phyloP scores from a whole-genome alignment of 2,888 invertebrate species.

The Melanargia galathea region DNA sequence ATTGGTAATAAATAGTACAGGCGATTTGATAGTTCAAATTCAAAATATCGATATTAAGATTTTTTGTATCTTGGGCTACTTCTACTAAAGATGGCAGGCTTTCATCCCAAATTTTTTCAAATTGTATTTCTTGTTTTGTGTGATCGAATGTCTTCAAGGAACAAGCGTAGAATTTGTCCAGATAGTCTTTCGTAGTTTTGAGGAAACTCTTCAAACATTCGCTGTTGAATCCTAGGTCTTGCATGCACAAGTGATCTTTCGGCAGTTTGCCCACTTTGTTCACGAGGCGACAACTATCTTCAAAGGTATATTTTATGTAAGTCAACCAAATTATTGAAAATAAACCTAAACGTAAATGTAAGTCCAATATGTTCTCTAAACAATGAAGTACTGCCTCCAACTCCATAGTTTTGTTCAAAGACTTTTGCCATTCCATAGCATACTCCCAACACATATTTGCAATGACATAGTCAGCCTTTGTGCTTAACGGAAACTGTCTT shows the following conservation, averaged over 20 bases:
- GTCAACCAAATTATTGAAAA: constrained; percentile 94
- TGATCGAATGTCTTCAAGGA: constrained; percentile 61
- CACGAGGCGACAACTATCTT: constrained; percentile 87
- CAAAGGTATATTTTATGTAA: constrained; percentile 91
- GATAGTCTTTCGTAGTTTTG: constrained; percentile 70
- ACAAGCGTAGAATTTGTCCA: constrained; percentile 71
- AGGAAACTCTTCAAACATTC: constrained; percentile 81
- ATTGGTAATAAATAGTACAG: constrained; percentile 89
- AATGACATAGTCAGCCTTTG: constrained; percentile 89
- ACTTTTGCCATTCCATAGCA: constrained; percentile 92
- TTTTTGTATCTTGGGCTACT: constrained; percentile 89
- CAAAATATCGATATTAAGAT: constrained; percentile 88
- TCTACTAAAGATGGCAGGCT: constrained; percentile 87
- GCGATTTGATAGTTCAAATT: constrained; percentile 91
- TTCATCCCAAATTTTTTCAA: constrained; percentile 86
- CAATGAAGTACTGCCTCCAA: constrained; percentile 88
- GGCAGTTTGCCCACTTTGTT: constrained; percentile 93
- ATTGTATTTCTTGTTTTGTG: constrained; percentile 70
- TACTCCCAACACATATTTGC: constrained; percentile 97
- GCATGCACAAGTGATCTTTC: constrained; percentile 90
- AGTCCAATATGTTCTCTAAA: constrained; percentile 84
- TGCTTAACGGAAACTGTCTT: constrained; percentile 92
- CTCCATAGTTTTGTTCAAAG: constrained; percentile 84
- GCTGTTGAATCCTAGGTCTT: constrained; percentile 88
- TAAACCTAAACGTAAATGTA: constrained; percentile 88